phyloP scores from a whole-genome alignment of 2,113 vertebrate species.

The Caloenas nicobarica region DNA sequence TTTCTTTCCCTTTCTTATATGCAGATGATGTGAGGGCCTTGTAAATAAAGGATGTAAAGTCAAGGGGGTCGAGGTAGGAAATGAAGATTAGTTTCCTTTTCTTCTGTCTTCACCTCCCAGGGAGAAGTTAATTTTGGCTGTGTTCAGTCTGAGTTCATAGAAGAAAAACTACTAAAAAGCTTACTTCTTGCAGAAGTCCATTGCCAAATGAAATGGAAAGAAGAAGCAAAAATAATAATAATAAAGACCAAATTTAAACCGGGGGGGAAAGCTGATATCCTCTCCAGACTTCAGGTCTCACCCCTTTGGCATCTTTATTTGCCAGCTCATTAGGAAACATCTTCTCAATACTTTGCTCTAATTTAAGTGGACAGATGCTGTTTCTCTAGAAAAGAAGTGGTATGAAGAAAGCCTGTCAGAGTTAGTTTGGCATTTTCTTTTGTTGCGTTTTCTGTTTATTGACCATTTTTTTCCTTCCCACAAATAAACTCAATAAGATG shows the following conservation, averaged over 20 bases:
- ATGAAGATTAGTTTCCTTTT: constrained; percentile 57
- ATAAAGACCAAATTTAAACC: constrained; percentile 33
- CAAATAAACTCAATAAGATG: not conserved
- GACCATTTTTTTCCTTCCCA: not conserved
- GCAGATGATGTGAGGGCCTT: not conserved
- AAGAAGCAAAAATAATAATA: constrained; percentile 58
- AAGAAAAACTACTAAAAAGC: constrained; percentile 56
- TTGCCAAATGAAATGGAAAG: constrained; percentile 68
- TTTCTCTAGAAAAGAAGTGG: constrained; percentile 34
- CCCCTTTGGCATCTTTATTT: constrained; percentile 52
- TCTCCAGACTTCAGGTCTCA: constrained; percentile 51
- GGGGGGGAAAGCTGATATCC: constrained; percentile 34
- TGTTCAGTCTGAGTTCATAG: constrained; percentile 59
- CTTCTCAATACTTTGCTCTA: constrained; percentile 24
- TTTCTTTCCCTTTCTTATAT: not conserved
- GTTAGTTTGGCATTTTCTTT: constrained; percentile 36
- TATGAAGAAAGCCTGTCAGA: constrained; percentile 41
- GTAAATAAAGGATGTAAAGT: constrained; percentile 5
- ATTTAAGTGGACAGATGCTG: constrained; percentile 40
- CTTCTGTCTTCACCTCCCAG: constrained; percentile 14
- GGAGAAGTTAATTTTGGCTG: constrained; percentile 63
- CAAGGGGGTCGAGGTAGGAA: not conserved
- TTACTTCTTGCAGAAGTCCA: constrained; percentile 41
- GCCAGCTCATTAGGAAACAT: constrained; percentile 64
- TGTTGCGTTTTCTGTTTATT: constrained; percentile 46